These are phyloP conservation scores for Connochaetes taurinus DNA, from an alignment of 2,113 vertebrate species.

Conservation along the genomic window DNA sequence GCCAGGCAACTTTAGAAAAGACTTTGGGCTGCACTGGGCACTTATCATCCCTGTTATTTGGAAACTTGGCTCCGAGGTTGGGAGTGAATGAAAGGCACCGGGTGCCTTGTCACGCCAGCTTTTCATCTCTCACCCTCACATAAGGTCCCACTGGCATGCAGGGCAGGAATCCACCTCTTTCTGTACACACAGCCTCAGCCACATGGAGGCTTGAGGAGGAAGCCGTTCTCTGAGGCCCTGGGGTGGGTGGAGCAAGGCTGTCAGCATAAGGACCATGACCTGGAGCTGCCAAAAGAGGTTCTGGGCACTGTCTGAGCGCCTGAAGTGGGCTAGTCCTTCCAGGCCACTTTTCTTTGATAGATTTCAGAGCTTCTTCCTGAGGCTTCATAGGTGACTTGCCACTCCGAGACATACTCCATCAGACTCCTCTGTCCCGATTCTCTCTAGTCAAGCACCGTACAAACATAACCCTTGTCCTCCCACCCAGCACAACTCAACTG, in stretches of 20 bases:
- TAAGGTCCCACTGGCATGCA: neutral
- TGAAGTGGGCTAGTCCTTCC: neutral
- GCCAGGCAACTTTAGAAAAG: slow-evolving; percentile 53
- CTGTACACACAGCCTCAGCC: neutral
- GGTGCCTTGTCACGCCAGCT: neutral
- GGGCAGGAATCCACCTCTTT: neutral
- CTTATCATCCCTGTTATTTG: slow-evolving; percentile 1
- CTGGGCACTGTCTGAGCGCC: neutral
- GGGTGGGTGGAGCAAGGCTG: neutral
- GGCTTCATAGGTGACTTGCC: neutral
- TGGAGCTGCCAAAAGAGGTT: neutral
- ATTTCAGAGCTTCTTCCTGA: neutral
- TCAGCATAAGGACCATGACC: neutral
- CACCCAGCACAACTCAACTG: neutral
- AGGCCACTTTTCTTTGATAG: neutral
- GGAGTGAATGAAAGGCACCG: slow-evolving; percentile 5
- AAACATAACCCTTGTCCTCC: neutral
- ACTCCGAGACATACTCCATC: neutral
- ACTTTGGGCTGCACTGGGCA: neutral
- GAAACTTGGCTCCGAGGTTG: slow-evolving; percentile 29
- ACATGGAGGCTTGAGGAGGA: neutral
- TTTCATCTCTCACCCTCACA: neutral
- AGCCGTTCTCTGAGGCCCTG: neutral
- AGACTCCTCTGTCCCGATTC: neutral
- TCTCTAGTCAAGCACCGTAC: neutral